These are phyloP conservation scores for Malachius bipustulatus DNA, from an alignment of 2,888 invertebrate genomes.

Conservation along the genomic window DNA sequence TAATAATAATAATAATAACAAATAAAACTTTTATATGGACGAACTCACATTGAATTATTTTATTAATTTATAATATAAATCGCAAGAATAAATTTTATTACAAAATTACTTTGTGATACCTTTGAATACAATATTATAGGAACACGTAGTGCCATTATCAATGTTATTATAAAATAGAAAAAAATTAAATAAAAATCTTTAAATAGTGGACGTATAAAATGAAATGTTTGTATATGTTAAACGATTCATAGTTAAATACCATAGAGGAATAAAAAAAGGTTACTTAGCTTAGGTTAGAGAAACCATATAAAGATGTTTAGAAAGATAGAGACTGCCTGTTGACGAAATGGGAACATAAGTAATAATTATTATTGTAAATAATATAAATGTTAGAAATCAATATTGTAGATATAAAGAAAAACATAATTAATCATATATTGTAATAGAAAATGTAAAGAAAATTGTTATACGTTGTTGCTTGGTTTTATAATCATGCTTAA, in stretches of 20 bases:
- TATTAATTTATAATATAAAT: too few species aligned
- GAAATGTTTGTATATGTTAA: not conserved
- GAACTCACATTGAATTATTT: too few species aligned
- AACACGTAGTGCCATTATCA: slow-evolving; percentile 23
- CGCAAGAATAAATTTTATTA: slow-evolving; percentile 12
- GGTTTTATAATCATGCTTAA: slow-evolving; percentile 40
- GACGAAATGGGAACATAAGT: slow-evolving; percentile 26
- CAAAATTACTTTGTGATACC: slow-evolving; percentile 16
- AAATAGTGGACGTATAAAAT: slow-evolving; percentile 17
- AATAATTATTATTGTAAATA: slow-evolving; percentile 23
- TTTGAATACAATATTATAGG: slow-evolving; percentile 13
- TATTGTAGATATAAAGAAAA: too few species aligned
- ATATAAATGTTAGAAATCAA: slow-evolving; percentile 21
- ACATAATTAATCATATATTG: slow-evolving; percentile 20
- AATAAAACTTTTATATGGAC: too few species aligned
- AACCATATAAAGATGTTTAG: too few species aligned
- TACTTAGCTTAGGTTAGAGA: too few species aligned
- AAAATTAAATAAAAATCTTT: slow-evolving; percentile 14
- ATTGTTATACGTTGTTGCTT: slow-evolving; percentile 36
- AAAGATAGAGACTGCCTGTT: slow-evolving; percentile 23
- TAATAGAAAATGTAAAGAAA: slow-evolving; percentile 23
- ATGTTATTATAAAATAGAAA: slow-evolving; percentile 17
- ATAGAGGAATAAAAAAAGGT: slow-evolving; percentile 14
- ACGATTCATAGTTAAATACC: slow-evolving; percentile 9
- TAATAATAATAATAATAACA: too few species aligned